phyloP scores from a whole-genome alignment of 2,797 vertebrate genomes.

The Ceryle rudis region DNA sequence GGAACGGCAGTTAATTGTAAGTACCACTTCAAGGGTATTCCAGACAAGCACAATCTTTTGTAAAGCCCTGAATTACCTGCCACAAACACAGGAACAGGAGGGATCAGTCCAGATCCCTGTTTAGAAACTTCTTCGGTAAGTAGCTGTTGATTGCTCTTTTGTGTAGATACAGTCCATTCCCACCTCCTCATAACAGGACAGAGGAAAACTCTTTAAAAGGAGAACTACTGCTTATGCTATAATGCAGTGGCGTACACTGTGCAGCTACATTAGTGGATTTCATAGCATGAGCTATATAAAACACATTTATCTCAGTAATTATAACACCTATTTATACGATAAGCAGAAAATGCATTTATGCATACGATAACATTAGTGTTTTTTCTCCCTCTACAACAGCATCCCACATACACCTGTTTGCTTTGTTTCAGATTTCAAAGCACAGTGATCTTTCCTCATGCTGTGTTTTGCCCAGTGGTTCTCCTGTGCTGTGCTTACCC shows the following conservation, averaged over 20 bases:
- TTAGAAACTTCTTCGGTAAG: not conserved
- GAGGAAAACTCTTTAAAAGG: not conserved
- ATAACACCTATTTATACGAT: not conserved
- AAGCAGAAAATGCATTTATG: not conserved
- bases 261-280: not conserved
- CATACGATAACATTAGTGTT: not conserved
- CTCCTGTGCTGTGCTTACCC: not conserved
- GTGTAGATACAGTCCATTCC: not conserved
- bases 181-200: not conserved
- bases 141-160: not conserved
- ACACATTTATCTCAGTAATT: not conserved
- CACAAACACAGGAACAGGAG: not conserved
- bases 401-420: not conserved
- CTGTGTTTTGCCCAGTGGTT: not conserved
- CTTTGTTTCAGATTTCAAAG: constrained; percentile 8
- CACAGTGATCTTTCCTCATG: not conserved
- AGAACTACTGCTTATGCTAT: not conserved
- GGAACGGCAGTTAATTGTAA: not conserved
- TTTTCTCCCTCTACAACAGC: not conserved
- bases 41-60: not conserved
- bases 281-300: not conserved
- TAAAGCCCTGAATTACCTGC: not conserved
- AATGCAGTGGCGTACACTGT: not conserved
- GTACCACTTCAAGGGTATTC: not conserved
- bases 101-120: not conserved